A percentile compares a stretch with the other conserved stretches of the same genome.
phyloP scores from a whole-genome alignment of 2,113 vertebrate species.

The Plecturocebus donacophilus region DNA sequence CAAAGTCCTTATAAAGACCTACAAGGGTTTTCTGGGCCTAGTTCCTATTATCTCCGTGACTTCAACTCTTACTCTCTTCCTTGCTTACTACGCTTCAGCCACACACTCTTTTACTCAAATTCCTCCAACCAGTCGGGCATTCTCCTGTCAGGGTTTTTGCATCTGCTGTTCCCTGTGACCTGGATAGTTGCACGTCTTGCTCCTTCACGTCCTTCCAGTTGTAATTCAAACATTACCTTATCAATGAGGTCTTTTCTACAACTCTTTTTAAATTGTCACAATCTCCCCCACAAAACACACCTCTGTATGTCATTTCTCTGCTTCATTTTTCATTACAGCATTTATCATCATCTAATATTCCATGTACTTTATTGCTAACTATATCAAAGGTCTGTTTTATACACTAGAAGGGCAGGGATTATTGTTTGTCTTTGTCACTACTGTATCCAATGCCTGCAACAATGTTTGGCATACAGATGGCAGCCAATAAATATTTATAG shows the following conservation, averaged over 20 bases:
- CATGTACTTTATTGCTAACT: neutral
- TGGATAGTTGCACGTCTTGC: neutral
- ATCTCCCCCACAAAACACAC: neutral
- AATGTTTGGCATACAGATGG: neutral
- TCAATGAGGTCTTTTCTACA: neutral
- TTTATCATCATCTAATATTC: neutral
- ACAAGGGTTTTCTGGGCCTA: neutral
- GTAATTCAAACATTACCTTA: conserved; percentile 23
- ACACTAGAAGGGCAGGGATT: neutral
- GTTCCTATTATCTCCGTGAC: neutral
- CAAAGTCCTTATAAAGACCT: conserved; percentile 32
- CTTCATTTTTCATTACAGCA: conserved; percentile 17
- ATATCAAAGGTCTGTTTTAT: neutral
- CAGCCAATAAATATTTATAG: neutral
- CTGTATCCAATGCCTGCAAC: neutral
- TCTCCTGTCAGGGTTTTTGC: neutral
- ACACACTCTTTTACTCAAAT: neutral
- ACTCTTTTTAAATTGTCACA: neutral
- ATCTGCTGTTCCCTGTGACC: neutral
- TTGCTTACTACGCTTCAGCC: neutral
- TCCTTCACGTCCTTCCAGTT: neutral
- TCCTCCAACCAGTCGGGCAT: neutral
- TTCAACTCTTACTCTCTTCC: neutral
- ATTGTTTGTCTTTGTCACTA: neutral
- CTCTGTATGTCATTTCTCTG: neutral